Base-by-base conservation (phyloP, 2,113 vertebrate species). In the Sceloporus undulatus region DNA sequence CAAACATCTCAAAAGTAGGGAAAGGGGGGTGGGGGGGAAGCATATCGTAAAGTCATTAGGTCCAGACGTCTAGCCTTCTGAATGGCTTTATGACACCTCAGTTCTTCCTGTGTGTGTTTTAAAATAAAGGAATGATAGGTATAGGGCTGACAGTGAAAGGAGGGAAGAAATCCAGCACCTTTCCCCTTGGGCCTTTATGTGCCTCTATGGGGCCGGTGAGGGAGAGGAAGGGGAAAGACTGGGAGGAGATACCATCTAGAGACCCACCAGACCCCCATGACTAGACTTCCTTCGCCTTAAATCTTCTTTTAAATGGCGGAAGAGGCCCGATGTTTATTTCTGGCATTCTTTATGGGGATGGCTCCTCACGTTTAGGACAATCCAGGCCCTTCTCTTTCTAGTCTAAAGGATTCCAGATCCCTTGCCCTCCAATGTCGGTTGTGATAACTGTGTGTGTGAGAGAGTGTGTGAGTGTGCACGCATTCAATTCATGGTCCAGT, bases 31-130 rank as follows among this genome's bases (percentile, higher is more conserved):
- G 34, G 34, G 34, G 34, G 34, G 34, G 34, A 34, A 97, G 97
- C 97, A 94, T 92, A 96, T 97, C 94, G 97, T 99, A 99, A 99
- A 99, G 95, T 98, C 97, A 99, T 99, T 99, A 98, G 98, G 97
- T 97, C 98, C 98, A 99, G 99, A 99, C 99, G 98, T 99, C 99
- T 99, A 97, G 98, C 96, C 98, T 96, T 96, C 97, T 98, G 95
- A 97, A 98, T 98, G 95, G 97, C 96, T 99, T 99, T 99, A 99
- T 99, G 98, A 97, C 97, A 97, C 97, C 97, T 89, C 85, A 93
- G 91, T 96, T 97, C 98, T 99, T 99, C 99, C 99, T 98, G 99
- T 97, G 98, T 98, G 19, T 68, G 16, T 25, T 68, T 25, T 25
- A 66, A 23, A 19, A 19, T 14, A 98, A 97, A 98, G 97, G 96